A percentile compares a stretch with the other conserved stretches of the same genome.
Conservation (phyloP, 2,888 invertebrate genomes). For the Abrostola tripartita region DNA sequence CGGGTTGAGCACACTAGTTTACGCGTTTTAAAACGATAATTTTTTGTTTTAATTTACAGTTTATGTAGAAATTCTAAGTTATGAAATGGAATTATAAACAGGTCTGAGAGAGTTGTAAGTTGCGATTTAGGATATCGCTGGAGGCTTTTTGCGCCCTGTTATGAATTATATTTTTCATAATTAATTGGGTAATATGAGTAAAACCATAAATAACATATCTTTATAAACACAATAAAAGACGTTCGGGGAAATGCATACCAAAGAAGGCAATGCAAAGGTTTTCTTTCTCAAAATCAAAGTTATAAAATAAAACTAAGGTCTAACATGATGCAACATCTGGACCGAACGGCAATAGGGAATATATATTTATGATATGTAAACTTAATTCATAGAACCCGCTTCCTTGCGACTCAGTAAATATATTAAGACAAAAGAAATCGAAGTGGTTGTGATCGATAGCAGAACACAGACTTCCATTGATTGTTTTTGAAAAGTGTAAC, state of each 20-base stretch:
- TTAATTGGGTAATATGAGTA: no score
- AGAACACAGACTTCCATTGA: neutral
- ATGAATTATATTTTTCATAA: no score
- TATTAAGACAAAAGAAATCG: neutral
- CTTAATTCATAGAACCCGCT: constrained; percentile 1
- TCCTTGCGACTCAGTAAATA: constrained; percentile 1
- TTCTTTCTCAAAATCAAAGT: constrained; percentile 1
- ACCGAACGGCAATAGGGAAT: neutral
- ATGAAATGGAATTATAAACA: neutral
- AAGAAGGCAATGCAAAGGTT: neutral
- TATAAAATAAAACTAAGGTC: neutral
- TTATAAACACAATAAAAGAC: no score
- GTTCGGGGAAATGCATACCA: no score
- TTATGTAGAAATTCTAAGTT: neutral
- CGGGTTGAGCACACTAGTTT: constrained; percentile 25
- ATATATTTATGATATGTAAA: constrained; percentile 7
- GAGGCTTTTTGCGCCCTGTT: no score
- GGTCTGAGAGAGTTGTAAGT: neutral
- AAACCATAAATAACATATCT: no score
- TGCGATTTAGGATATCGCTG: no score
- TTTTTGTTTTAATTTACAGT: neutral
- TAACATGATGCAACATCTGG: neutral
- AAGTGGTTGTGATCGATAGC: neutral
- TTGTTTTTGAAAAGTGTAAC: neutral
- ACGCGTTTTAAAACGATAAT: constrained; percentile 29